Conservation (phyloP, 1,140 invertebrate genomes). For the Fopius arisanus region DNA sequence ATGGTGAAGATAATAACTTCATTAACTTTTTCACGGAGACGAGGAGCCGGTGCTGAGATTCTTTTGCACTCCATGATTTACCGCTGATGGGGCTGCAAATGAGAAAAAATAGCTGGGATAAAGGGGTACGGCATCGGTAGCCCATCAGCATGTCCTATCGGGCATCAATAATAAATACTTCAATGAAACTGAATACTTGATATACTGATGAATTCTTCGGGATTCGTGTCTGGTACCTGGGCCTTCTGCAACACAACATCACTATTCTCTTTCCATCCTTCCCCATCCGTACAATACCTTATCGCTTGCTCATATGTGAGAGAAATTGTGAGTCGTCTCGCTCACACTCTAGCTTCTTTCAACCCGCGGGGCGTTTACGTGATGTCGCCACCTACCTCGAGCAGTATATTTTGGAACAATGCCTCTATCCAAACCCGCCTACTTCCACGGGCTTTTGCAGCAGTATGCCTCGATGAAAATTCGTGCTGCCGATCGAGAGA, state of each 20-base stretch:
- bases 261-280: background rate
- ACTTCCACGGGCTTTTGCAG: slow-evolving; percentile 22
- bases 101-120: background rate
- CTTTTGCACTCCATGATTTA: slow-evolving; percentile 9
- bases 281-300: slow-evolving; percentile 23
- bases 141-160: background rate
- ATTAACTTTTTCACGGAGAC: background rate
- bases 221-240: slow-evolving; percentile 30
- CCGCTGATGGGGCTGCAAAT: slow-evolving; percentile 9
- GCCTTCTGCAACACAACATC: slow-evolving; percentile 16
- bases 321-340: background rate
- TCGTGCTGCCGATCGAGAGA: slow-evolving; percentile 42
- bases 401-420: slow-evolving; percentile 45
- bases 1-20: background rate
- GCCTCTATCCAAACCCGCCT: slow-evolving; percentile 35
- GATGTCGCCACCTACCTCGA: slow-evolving; percentile 43
- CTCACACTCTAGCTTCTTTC: background rate
- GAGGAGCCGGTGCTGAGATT: background rate
- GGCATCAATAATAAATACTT: background rate
- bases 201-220: slow-evolving; percentile 47
- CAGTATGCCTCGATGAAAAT: slow-evolving; percentile 39
- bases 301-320: background rate
- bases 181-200: slow-evolving; percentile 34
- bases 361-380: slow-evolving; percentile 28
- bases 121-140: background rate